Percentiles rank a stretch among this genome's conserved stretches.
phyloP scores from a whole-genome alignment of 2,797 vertebrate species.

The Poecilia velifera region DNA sequence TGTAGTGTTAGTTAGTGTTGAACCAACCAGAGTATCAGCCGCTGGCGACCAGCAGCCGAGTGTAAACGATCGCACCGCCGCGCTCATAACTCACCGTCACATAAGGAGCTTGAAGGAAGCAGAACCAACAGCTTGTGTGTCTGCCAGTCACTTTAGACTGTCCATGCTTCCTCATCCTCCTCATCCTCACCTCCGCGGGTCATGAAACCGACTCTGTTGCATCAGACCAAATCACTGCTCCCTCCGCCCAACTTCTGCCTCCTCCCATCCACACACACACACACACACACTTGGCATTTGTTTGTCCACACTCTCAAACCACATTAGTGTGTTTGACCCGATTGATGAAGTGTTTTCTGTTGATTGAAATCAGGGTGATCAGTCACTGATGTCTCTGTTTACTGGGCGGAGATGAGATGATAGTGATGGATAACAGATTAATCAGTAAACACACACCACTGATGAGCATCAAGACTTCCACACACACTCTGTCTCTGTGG shows the following conservation, averaged over 20 bases:
- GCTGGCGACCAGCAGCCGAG: slow-evolving; percentile 44
- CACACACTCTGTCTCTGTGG: neutral
- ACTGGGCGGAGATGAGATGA: slow-evolving; percentile 55
- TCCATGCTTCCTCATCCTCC: slow-evolving; percentile 48
- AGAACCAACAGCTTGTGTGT: slow-evolving; percentile 42
- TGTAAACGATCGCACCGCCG: slow-evolving; percentile 71
- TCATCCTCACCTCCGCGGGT: slow-evolving; percentile 63
- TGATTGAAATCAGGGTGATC: slow-evolving; percentile 60
- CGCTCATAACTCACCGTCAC: slow-evolving; percentile 70
- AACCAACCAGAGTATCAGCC: slow-evolving; percentile 26
- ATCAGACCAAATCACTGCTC: slow-evolving; percentile 42
- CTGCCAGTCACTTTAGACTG: slow-evolving; percentile 60
- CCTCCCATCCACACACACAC: neutral
- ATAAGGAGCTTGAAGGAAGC: slow-evolving; percentile 54
- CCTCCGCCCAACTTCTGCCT: slow-evolving; percentile 15
- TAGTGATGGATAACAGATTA: slow-evolving; percentile 65
- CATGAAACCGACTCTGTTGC: slow-evolving; percentile 79
- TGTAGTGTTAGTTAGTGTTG: neutral
- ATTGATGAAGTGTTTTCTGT: slow-evolving; percentile 65
- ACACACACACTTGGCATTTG: slow-evolving; percentile 28
- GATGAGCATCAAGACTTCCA: slow-evolving; percentile 16
- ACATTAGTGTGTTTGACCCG: slow-evolving; percentile 68
- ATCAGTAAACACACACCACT: slow-evolving; percentile 51
- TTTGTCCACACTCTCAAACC: slow-evolving; percentile 53
- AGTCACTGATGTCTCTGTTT: slow-evolving; percentile 68